Conservation (phyloP, 2,797 vertebrate species). For the Anabacerthia variegaticeps region DNA sequence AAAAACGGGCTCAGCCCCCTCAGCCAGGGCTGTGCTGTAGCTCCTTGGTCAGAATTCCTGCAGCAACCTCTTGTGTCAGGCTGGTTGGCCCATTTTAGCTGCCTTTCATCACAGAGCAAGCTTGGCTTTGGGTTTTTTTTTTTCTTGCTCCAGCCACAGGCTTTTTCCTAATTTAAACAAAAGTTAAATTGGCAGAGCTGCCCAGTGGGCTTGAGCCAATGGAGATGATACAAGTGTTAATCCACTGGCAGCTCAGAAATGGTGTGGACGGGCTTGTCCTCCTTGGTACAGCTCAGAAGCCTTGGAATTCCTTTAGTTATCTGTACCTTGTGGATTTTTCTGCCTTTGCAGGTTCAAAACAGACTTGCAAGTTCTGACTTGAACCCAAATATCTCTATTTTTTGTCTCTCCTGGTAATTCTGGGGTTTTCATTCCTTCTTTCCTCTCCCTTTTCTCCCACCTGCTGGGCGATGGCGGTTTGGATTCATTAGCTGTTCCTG, state of each 20-base stretch:
- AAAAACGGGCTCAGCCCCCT: constrained; percentile 22
- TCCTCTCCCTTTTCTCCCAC: background rate
- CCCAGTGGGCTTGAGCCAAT: constrained; percentile 8
- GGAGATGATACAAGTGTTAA: constrained; percentile 38
- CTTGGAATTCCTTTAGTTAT: constrained; percentile 25
- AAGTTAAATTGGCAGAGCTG: constrained; percentile 27
- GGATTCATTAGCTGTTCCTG: background rate
- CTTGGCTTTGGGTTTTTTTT: background rate
- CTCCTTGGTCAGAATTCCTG: constrained; percentile 37
- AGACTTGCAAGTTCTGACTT: constrained; percentile 34
- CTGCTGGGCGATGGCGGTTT: background rate
- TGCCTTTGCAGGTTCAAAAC: constrained; percentile 37
- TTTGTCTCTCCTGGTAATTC: background rate
- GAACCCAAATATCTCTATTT: background rate
- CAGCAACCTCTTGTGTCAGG: constrained; percentile 29
- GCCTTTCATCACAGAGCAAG: constrained; percentile 27
- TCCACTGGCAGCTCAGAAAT: background rate
- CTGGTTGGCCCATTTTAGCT: background rate
- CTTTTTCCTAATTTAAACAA: constrained; percentile 61
- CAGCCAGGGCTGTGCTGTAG: background rate
- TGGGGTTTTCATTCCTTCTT: constrained; percentile 18
- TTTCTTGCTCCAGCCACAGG: constrained; percentile 14
- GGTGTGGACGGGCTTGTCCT: background rate
- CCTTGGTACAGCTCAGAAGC: background rate
- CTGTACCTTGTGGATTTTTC: constrained; percentile 5